phyloP scores from a whole-genome alignment of 2,113 vertebrate species.

The Peromyscus leucopus region DNA sequence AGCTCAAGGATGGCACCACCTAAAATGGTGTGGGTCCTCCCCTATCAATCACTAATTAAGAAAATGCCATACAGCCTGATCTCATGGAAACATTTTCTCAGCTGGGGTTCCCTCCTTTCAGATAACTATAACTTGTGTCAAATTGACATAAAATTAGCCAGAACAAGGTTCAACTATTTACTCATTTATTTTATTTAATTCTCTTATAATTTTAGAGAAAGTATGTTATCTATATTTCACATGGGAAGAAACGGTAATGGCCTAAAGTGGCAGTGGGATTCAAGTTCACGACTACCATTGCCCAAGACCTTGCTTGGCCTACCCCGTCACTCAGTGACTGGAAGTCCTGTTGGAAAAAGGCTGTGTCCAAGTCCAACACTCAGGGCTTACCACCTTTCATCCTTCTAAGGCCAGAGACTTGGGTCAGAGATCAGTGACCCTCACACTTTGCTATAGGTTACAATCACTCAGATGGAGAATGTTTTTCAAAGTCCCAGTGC shows the following conservation, averaged over 20 bases:
- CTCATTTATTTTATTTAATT: background rate
- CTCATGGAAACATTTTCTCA: background rate
- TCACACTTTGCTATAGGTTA: background rate
- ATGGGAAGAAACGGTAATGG: background rate
- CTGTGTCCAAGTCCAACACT: background rate
- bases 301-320: background rate
- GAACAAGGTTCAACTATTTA: background rate
- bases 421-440: background rate
- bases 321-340: background rate
- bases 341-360: background rate
- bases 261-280: background rate
- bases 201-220: background rate
- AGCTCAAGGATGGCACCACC: background rate
- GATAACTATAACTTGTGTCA: background rate
- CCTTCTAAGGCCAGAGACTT: background rate
- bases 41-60: background rate
- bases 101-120: background rate
- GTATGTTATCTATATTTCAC: background rate
- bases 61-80: background rate
- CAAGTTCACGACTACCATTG: background rate
- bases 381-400: background rate
- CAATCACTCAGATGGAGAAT: background rate
- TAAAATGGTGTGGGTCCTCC: background rate
- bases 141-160: background rate
- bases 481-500: background rate